Evolutionary conservation across 2,797 vertebrate species (phyloP).

Genomic region (Bovichtus diacanthus): DNA sequence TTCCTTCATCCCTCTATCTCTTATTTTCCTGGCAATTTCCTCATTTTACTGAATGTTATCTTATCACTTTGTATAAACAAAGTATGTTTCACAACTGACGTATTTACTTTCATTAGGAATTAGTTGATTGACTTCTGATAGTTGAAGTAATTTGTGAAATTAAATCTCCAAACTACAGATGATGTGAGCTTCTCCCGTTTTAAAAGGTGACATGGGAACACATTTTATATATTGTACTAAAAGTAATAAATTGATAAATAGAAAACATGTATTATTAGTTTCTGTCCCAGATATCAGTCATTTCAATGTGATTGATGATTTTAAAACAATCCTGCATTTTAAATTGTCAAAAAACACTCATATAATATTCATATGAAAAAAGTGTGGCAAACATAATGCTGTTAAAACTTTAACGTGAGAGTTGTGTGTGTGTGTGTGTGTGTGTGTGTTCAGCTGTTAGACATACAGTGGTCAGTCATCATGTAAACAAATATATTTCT

Average conservation of each 20-base stretch:
- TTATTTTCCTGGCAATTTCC: background rate
- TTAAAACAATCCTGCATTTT: background rate
- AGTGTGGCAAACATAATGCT: background rate
- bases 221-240: background rate
- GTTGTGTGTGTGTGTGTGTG: background rate
- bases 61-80: background rate
- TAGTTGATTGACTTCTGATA: background rate
- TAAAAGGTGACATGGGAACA: background rate
- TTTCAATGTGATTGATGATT: background rate
- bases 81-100: background rate
- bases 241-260: background rate
- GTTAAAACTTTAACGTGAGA: background rate
- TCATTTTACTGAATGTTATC: background rate
- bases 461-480: background rate
- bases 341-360: background rate
- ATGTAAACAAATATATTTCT: background rate
- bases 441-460: conserved; percentile 1
- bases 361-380: background rate
- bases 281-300: background rate
- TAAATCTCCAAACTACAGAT: background rate
- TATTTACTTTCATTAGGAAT: too few species aligned
- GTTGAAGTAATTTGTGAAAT: background rate
- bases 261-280: background rate
- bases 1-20: background rate
- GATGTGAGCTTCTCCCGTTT: background rate